Evolutionary conservation across 2,113 vertebrate species (phyloP).

Genomic region (Dromiciops gliroides): DNA sequence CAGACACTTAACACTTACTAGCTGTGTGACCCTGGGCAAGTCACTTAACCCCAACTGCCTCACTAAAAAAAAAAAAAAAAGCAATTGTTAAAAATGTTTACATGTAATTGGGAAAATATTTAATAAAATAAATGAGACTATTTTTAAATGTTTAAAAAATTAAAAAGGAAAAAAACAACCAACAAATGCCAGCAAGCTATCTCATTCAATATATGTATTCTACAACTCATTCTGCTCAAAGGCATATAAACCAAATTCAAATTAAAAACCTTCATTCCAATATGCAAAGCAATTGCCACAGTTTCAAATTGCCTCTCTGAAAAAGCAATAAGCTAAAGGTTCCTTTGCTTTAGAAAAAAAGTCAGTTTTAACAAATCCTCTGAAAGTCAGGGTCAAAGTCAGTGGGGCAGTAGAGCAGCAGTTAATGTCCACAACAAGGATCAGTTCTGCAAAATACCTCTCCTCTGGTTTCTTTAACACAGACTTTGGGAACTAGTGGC

Average conservation of each 20-base stretch:
- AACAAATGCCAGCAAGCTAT: constrained; percentile 35
- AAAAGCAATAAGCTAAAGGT: neutral
- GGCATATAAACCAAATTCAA: constrained; percentile 35
- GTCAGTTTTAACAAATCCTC: neutral
- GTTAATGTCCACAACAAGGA: neutral
- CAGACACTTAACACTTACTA: no score
- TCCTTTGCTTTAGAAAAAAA: neutral
- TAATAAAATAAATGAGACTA: neutral
- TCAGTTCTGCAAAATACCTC: neutral
- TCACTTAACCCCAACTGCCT: no score
- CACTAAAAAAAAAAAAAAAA: no score
- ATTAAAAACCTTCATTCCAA: neutral
- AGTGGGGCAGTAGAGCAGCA: neutral
- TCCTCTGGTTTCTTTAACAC: constrained; percentile 15
- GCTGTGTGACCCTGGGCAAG: no score
- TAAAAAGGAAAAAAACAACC: neutral
- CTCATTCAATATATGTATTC: constrained; percentile 20
- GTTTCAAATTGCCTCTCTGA: constrained; percentile 12
- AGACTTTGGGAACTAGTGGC: constrained; percentile 22
- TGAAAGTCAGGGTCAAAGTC: neutral
- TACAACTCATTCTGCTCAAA: constrained; percentile 31
- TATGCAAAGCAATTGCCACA: neutral
- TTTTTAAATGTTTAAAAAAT: neutral
- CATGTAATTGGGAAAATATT: neutral
- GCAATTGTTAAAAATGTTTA: neutral